Conservation (phyloP, 2,113 vertebrate species). For the Eudorcas thomsonii region DNA sequence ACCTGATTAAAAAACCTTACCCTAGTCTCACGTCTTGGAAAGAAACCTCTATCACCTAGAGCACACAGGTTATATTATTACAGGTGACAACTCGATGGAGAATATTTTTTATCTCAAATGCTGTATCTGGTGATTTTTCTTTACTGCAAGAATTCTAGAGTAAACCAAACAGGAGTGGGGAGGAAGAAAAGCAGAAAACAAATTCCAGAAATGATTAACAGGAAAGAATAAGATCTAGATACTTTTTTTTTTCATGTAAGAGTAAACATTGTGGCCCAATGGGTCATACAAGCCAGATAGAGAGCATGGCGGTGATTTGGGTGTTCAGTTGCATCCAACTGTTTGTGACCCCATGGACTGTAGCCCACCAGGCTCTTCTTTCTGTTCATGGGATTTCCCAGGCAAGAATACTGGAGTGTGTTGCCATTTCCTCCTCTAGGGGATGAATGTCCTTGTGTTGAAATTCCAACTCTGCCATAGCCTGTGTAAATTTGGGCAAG, state of each 20-base stretch:
- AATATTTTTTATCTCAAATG: not conserved
- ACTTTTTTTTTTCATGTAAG: not conserved
- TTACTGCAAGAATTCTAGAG: not conserved
- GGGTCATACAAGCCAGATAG: not conserved
- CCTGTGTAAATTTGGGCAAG: not conserved
- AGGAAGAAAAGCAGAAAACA: not conserved
- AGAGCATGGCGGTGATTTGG: not conserved
- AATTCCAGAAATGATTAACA: not conserved
- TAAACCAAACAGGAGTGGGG: not conserved
- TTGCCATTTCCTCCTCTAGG: not conserved
- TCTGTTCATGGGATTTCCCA: not conserved
- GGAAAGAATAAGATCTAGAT: not conserved
- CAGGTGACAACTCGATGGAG: not conserved
- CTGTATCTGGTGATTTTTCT: not conserved
- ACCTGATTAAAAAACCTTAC: not conserved
- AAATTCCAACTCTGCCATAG: not conserved
- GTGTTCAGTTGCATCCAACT: accelerated
- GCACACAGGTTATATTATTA: not conserved
- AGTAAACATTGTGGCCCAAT: not conserved
- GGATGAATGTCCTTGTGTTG: not conserved
- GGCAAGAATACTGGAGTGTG: not conserved
- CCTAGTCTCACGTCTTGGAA: not conserved
- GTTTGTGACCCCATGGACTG: not conserved
- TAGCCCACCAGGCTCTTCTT: not conserved
- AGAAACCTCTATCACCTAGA: not conserved